phyloP scores from a whole-genome alignment of 2,797 vertebrate genomes.

The Arnoldichthys spilopterus region DNA sequence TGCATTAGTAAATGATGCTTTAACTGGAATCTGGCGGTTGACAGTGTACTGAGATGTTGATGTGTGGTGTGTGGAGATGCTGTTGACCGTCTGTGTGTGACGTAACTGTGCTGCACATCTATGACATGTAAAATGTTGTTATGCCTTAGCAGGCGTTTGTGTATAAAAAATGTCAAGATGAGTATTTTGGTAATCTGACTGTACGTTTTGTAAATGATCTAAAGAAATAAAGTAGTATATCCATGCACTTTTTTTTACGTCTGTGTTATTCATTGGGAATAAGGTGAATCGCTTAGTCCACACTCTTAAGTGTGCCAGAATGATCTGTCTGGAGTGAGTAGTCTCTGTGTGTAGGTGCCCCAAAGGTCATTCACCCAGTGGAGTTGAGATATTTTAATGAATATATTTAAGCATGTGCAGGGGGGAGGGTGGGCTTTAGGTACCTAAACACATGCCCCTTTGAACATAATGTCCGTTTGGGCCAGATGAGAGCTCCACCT shows the following conservation, averaged over 20 bases:
- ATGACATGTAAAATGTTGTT: constrained; percentile 51
- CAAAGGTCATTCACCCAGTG: too few species aligned
- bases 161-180: constrained; percentile 41
- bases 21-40: constrained; percentile 22
- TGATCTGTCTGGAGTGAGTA: too few species aligned
- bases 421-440: too few species aligned
- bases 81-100: constrained; percentile 45
- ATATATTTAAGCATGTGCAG: too few species aligned
- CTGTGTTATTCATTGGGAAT: background rate
- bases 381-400: too few species aligned
- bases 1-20: constrained; percentile 18
- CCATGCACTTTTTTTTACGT: constrained; percentile 45
- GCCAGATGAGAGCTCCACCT: too few species aligned
- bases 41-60: constrained; percentile 29
- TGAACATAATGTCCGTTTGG: too few species aligned
- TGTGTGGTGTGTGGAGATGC: constrained; percentile 37
- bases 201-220: constrained; percentile 72
- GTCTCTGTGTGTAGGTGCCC: too few species aligned
- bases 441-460: too few species aligned
- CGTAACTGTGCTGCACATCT: constrained; percentile 50
- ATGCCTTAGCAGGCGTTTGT: constrained; percentile 38
- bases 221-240: constrained; percentile 68
- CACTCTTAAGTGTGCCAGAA: too few species aligned
- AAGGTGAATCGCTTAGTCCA: too few species aligned
- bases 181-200: constrained; percentile 64